Evolutionary conservation across 2,888 invertebrate species (phyloP), one percentile per base, ranked within the genome.

Genomic region (Scaptomyza caliginosa): DNA sequence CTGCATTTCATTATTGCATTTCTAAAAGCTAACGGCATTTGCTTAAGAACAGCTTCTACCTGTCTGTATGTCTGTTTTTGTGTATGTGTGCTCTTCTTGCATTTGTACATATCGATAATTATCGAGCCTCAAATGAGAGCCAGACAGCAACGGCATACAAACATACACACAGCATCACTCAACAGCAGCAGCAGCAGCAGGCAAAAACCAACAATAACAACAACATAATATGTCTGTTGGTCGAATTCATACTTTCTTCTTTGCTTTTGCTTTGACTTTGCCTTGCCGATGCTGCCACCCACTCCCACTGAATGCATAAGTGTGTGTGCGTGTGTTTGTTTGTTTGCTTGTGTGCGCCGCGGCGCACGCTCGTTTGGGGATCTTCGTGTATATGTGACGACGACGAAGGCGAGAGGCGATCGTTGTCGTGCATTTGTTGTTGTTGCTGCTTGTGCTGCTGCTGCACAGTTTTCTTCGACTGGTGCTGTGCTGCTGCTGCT

Each of bases 161-260:
- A 55, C 52, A 46, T 42, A 50, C n/a, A 45, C 38, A 51, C 28
- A 67, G 55, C 49, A 55, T 56, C 57, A 57, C 34, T 57, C 30
- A 23, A 17, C 28, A 26, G 17, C 62, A 60, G 39, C 51, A 28
- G 21, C 28, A 50, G 13, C 57, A 57, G 30, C 30, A 30, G 30
- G 17, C 52, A 49, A 32, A 1, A 30, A 21, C 13, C 42, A 28
- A n/a, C 43, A 49, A 17, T 39, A 43, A 43, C 45, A 56, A 30
- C 40, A 66, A 49, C 62, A 50, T 59, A 36, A 54, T 56, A 56
- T 59, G 58, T 54, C 39, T 75, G 71, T 65, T 73, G 63, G 63
- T 62, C 67, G 76, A 86, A 76, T 73, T 86, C 74, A 60, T 74
- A 67, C 77, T 74, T 76, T 74, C 72, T 67, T 76, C 77, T 67